Evolutionary conservation across 2,888 invertebrate genomes (phyloP), one percentile per base, ranked within the genome.

Genomic region (Drosophila prostipennis): DNA sequence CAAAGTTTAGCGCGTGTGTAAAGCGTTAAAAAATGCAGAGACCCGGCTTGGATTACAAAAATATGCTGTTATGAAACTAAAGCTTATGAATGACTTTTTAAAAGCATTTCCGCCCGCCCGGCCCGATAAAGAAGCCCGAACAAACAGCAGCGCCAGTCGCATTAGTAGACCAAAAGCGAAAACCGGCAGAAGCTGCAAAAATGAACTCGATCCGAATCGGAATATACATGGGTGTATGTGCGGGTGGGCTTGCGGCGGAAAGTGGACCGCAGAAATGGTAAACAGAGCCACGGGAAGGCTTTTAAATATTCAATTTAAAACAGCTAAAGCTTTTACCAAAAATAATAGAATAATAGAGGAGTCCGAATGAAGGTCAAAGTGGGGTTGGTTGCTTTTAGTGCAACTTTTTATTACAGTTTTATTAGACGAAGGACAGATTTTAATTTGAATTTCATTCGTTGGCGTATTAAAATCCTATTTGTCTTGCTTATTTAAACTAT

Each of bases 61-160:
- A 81, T 75, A 65, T 59, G 56, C 68, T 77, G 77, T 73, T 73
- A 78, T 78, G 71, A 53, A 81, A 76, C 74, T 76, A 74, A 71
- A 76, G 78, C 75, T 84, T 81, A 84, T 78, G 73, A 84, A 80
- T 84, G 74, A 74, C 65, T 53, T 80, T 84, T 78, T 80, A 84
- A 87, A 84, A 81, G 84, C 84, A 74, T 76, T 79, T 49, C 71
- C 64, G 59, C 39, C 59, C 61, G 14, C 58, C 23, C 45, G 19
- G 48, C 23, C 48, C 61, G 48, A 48, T 39, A 53, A 53, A 76
- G 75, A 73, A 68, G 42, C 63, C 68, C 74, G 59, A 36, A 54
- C 78, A 84, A 84, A 87, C 74, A 78, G 56, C 65, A 58, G 48
- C 39, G 54, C 36, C 40, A 36, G 60, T 51, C 56, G 64, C 76